Evolutionary conservation across 2,888 invertebrate genomes (phyloP).

Genomic region (Nomada lathburiana): DNA sequence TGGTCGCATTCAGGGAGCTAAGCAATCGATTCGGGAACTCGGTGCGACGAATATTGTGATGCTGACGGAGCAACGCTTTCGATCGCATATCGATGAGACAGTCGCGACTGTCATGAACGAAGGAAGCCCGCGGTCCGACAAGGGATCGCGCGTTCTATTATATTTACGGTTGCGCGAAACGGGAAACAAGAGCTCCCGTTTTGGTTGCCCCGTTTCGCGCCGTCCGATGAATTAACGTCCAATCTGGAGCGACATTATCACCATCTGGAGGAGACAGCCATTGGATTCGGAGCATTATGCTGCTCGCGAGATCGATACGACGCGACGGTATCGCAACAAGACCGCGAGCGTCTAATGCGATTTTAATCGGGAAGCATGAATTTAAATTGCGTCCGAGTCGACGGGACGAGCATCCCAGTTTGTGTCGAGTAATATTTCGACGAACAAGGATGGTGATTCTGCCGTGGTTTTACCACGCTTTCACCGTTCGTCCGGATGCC

Average conservation of each 20-base stretch:
- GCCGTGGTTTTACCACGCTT: constrained; percentile 66
- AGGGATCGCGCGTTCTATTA: constrained; percentile 17
- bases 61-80: not conserved
- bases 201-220: not conserved
- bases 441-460: constrained; percentile 45
- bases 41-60: not conserved
- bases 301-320: constrained; percentile 21
- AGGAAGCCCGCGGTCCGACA: not conserved
- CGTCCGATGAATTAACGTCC: constrained; percentile 22
- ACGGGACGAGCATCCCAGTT: constrained; percentile 46
- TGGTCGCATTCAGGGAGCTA: not conserved
- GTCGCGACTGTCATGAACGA: not conserved
- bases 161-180: not conserved
- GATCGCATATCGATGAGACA: not conserved
- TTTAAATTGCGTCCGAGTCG: constrained; percentile 80
- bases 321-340: constrained; percentile 48
- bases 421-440: constrained; percentile 40
- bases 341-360: constrained; percentile 77
- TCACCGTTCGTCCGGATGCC: constrained; percentile 59
- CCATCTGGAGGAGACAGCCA: not conserved
- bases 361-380: constrained; percentile 83
- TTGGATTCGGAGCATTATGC: constrained; percentile 58
- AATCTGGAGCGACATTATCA: constrained; percentile 46
- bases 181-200: not conserved
- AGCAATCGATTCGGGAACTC: not conserved